Conservation (phyloP, 2,797 vertebrate genomes). For the Melanogrammus aeglefinus region DNA sequence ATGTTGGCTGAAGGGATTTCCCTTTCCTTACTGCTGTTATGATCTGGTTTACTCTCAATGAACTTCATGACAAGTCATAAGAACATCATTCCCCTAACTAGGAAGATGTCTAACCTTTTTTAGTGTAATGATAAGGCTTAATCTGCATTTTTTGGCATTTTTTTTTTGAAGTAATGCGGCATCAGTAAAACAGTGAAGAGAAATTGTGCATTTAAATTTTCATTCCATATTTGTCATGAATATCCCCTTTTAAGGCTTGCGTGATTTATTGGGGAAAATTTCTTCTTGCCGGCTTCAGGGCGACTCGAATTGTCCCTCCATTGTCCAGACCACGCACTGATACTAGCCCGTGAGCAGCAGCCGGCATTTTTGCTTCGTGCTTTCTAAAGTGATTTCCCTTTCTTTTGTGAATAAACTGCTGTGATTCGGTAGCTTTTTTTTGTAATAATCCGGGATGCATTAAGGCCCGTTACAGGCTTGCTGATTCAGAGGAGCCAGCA, state of each 20-base stretch:
- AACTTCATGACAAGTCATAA: background rate
- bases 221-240: background rate
- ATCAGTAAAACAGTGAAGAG: background rate
- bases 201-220: background rate
- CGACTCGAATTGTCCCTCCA: constrained; percentile 81
- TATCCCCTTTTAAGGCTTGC: constrained; percentile 74
- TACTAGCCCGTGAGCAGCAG: constrained; percentile 1
- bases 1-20: background rate
- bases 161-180: background rate
- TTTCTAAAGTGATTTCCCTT: background rate
- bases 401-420: background rate
- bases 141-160: too few species aligned
- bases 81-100: background rate
- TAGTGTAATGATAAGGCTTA: too few species aligned
- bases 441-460: too few species aligned
- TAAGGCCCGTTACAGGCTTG: background rate
- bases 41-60: constrained; percentile 42
- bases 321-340: constrained; percentile 74
- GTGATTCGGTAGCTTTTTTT: background rate
- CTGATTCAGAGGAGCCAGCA: background rate
- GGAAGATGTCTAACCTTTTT: too few species aligned
- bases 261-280: constrained; percentile 89
- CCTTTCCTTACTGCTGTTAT: constrained; percentile 76
- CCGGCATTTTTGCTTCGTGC: background rate
- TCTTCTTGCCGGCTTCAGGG: constrained; percentile 82